phyloP scores from a whole-genome alignment of 2,888 invertebrate species.

The Acleris sparsana region DNA sequence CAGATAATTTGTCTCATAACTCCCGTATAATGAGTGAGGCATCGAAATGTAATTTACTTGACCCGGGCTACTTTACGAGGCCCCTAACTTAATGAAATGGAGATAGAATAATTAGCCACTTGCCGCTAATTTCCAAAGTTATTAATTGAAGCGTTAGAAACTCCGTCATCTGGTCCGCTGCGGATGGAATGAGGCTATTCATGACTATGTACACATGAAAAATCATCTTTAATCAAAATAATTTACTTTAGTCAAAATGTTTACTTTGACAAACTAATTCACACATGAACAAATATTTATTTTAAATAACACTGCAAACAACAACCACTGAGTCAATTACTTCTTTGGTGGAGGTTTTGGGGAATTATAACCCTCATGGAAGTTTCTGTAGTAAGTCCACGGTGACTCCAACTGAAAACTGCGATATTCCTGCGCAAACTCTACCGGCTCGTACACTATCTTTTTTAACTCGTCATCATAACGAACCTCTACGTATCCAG shows the following conservation, averaged over 20 bases:
- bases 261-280: neutral
- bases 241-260: neutral
- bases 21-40: conserved; percentile 42
- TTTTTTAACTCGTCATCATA: conserved; percentile 77
- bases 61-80: conserved; percentile 49
- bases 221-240: conserved; percentile 36
- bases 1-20: conserved; percentile 13
- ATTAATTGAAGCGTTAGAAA: conserved; percentile 75
- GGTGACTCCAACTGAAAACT: conserved; percentile 63
- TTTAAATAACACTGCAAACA: neutral
- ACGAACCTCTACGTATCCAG: conserved; percentile 71
- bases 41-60: conserved; percentile 54
- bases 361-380: conserved; percentile 63
- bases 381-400: conserved; percentile 69
- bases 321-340: neutral
- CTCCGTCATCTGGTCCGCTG: conserved; percentile 69
- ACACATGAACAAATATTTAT: no score
- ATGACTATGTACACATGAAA: conserved; percentile 39
- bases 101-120: conserved; percentile 77
- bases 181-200: conserved; percentile 45
- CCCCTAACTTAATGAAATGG: conserved; percentile 67
- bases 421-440: conserved; percentile 67
- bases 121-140: conserved; percentile 77
- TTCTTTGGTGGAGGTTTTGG: conserved; percentile 45
- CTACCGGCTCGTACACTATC: conserved; percentile 73